These are phyloP conservation scores for Galeruca laticollis DNA, from an alignment of 2,888 invertebrate genomes.

Conservation along the genomic window DNA sequence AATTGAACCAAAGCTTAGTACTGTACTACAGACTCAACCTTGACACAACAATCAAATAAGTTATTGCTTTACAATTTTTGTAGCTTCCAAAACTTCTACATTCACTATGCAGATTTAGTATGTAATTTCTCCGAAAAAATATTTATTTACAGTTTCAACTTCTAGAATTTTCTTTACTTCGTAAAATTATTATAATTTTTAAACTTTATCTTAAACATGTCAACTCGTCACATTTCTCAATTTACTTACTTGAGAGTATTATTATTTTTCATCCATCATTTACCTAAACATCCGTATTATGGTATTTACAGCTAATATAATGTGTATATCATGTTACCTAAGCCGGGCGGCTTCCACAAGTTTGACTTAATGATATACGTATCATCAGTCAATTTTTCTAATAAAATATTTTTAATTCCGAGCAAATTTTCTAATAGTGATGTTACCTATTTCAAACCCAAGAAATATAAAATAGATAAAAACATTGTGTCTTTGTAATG, in stretches of 20 bases:
- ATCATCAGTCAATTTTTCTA: too few species aligned
- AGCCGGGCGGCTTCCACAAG: not conserved
- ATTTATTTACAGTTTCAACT: not conserved
- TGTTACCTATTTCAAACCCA: too few species aligned
- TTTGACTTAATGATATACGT: too few species aligned
- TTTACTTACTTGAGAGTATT: not conserved
- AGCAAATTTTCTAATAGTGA: not conserved
- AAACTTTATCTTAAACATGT: not conserved
- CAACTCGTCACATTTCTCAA: not conserved
- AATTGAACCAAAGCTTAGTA: constrained; percentile 17
- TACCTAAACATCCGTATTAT: not conserved
- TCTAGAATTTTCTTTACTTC: not conserved
- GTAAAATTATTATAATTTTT: not conserved
- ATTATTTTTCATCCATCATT: not conserved
- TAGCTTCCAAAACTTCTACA: not conserved
- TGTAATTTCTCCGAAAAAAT: not conserved
- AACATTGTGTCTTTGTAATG: too few species aligned
- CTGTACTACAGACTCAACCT: constrained; percentile 17
- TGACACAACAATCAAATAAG: constrained; percentile 12
- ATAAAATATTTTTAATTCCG: not conserved
- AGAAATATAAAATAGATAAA: too few species aligned
- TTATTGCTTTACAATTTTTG: not conserved
- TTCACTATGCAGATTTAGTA: not conserved
- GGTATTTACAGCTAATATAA: not conserved
- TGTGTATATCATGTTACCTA: not conserved